These are phyloP conservation scores for Salarias fasciatus DNA, from an alignment of 2,797 vertebrate species.

Conservation along the genomic window DNA sequence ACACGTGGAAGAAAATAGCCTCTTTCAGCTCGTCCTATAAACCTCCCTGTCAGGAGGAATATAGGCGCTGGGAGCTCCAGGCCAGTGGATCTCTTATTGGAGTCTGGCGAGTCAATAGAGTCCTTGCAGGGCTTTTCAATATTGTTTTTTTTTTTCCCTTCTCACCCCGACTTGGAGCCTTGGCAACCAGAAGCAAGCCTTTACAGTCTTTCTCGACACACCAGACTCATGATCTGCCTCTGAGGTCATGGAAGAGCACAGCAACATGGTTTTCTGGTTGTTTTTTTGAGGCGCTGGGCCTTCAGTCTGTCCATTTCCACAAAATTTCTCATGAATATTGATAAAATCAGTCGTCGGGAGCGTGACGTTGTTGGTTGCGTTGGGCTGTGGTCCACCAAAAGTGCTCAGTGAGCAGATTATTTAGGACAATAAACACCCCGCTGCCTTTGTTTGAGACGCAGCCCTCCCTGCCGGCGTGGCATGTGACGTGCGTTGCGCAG, in stretches of 20 bases:
- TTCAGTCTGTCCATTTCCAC: background rate
- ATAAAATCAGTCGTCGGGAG: constrained; percentile 22
- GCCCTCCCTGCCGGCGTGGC: constrained; percentile 37
- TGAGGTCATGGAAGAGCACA: too few species aligned
- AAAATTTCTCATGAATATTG: constrained; percentile 26
- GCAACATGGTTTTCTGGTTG: background rate
- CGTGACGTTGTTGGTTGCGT: constrained; percentile 1
- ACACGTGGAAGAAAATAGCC: constrained; percentile 28
- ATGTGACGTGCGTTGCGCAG: constrained; percentile 12
- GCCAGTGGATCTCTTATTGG: constrained; percentile 44
- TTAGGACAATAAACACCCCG: constrained; percentile 35
- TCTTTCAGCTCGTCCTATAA: constrained; percentile 28
- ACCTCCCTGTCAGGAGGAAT: constrained; percentile 30
- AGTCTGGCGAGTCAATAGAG: constrained; percentile 38
- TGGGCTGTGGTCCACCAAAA: constrained; percentile 28
- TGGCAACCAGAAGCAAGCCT: background rate
- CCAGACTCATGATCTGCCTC: too few species aligned
- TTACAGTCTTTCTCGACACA: background rate
- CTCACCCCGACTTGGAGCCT: constrained; percentile 1
- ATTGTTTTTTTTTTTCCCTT: background rate
- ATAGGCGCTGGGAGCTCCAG: constrained; percentile 35
- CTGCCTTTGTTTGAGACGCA: constrained; percentile 44
- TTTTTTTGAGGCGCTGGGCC: constrained; percentile 7
- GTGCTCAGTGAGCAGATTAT: constrained; percentile 53
- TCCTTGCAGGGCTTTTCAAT: constrained; percentile 13